Percentiles rank a stretch among this genome's conserved stretches.
Conservation (phyloP, 2,888 invertebrate genomes). For the Troglohyphantes excavatus region DNA sequence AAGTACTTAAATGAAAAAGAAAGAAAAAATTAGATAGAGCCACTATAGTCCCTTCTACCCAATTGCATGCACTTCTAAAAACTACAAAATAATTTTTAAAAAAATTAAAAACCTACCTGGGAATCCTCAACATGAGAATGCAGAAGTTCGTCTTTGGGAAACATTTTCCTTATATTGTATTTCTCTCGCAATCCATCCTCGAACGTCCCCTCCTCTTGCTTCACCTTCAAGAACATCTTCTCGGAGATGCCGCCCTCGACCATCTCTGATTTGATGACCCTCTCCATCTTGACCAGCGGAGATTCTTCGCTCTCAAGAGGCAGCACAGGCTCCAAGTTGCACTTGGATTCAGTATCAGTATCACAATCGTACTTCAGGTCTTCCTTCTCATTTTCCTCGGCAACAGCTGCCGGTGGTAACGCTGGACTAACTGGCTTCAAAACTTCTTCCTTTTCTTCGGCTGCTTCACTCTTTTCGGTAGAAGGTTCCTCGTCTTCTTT, state of each 20-base stretch:
- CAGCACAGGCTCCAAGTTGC: slow-evolving; percentile 15
- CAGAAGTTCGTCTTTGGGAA: slow-evolving; percentile 58
- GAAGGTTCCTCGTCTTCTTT: slow-evolving; percentile 79
- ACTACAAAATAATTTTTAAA: no score
- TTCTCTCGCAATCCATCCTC: slow-evolving; percentile 50
- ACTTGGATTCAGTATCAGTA: slow-evolving; percentile 76
- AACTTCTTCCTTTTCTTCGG: slow-evolving; percentile 11
- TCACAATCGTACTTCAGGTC: slow-evolving; percentile 76
- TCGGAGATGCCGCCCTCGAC: not conserved
- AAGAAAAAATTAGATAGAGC: no score
- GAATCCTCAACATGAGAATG: slow-evolving; percentile 74
- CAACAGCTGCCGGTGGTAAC: not conserved
- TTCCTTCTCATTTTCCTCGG: slow-evolving; percentile 55
- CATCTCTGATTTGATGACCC: slow-evolving; percentile 55
- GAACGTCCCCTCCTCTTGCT: slow-evolving; percentile 52
- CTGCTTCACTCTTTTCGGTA: slow-evolving; percentile 78
- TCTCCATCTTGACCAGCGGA: slow-evolving; percentile 39
- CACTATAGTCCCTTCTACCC: no score
- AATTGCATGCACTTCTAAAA: no score
- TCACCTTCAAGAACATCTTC: slow-evolving; percentile 38
- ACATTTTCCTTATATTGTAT: slow-evolving; percentile 46
- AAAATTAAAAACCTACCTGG: slow-evolving; percentile 42
- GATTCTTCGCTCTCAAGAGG: slow-evolving; percentile 35
- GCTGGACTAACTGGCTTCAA: not conserved
- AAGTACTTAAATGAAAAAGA: no score